Evolutionary conservation across 1,140 invertebrate genomes (phyloP).

Genomic region (Pseudobourletiella spinata): DNA sequence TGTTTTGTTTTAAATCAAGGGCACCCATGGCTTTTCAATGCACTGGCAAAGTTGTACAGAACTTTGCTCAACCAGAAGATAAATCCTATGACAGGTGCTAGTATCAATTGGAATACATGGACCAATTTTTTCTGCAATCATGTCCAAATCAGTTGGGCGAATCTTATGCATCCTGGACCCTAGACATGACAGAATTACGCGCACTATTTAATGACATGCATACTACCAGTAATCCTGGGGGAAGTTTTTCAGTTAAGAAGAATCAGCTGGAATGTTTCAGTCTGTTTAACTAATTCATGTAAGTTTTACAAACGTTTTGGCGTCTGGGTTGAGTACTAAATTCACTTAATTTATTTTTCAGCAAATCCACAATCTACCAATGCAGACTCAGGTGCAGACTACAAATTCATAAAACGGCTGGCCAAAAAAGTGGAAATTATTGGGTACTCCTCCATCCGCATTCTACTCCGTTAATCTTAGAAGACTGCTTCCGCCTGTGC

Average conservation of each 20-base stretch:
- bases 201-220: conserved; percentile 83
- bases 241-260: conserved; percentile 73
- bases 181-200: conserved; percentile 74
- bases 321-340: no score
- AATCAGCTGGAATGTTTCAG: conserved; percentile 44
- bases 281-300: no score
- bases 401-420: conserved; percentile 91
- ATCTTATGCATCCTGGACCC: conserved; percentile 76
- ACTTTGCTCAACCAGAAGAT: conserved; percentile 62
- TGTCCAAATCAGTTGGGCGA: conserved; percentile 51
- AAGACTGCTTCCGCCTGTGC: conserved; percentile 66
- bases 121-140: conserved; percentile 66
- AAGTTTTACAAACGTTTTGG: background rate
- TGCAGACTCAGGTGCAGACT: conserved; percentile 67
- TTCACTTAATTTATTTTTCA: conserved; percentile 2
- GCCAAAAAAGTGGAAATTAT: conserved; percentile 83
- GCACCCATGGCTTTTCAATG: conserved; percentile 83
- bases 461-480: conserved; percentile 82
- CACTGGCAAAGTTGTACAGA: conserved; percentile 74
- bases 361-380: conserved; percentile 62
- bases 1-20: conserved; percentile 48
- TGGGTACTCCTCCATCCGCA: conserved; percentile 87
- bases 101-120: conserved; percentile 89
- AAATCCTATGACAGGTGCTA: conserved; percentile 66
- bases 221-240: conserved; percentile 91